Percentiles rank a stretch among this genome's conserved stretches.
Conservation (phyloP, 2,113 vertebrate species). For the Catharus minimus region DNA sequence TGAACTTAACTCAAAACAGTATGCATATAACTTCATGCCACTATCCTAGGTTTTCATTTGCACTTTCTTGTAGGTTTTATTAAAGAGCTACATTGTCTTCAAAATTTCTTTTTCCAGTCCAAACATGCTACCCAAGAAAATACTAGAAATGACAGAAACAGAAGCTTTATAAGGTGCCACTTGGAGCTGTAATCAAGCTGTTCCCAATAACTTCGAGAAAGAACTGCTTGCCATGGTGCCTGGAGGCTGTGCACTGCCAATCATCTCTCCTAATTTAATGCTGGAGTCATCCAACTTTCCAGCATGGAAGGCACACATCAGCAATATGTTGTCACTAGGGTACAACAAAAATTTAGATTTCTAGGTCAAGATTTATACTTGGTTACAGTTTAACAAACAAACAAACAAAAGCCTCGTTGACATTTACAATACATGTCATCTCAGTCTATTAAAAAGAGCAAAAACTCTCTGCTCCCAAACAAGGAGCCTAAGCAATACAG, state of each 20-base stretch:
- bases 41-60: background rate
- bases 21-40: background rate
- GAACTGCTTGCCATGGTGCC: background rate
- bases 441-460: background rate
- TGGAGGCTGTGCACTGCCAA: background rate
- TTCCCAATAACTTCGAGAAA: background rate
- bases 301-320: background rate
- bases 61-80: background rate
- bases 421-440: background rate
- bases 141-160: background rate
- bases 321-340: background rate
- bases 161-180: background rate
- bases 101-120: background rate
- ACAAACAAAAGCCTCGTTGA: background rate
- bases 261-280: background rate
- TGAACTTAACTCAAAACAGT: constrained; percentile 5
- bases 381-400: background rate
- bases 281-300: background rate
- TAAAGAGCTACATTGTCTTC: background rate
- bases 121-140: background rate
- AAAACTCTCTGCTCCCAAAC: background rate
- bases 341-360: background rate
- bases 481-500: background rate
- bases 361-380: background rate
- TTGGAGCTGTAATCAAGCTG: background rate